Evolutionary conservation across 2,113 vertebrate species (phyloP).

Genomic region (Hydropotes inermis): DNA sequence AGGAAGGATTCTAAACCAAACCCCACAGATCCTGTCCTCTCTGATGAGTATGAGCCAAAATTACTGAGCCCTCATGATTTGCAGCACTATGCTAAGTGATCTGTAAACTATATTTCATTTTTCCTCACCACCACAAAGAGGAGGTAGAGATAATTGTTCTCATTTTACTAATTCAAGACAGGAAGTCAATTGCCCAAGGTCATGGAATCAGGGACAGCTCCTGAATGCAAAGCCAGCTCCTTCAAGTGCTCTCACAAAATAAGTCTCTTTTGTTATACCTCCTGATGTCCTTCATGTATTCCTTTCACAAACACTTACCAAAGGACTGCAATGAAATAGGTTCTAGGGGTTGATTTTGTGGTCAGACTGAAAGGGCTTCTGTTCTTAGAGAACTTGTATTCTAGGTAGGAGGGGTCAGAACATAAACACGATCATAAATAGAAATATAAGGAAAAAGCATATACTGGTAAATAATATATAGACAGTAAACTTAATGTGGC

Average conservation of each 20-base stretch:
- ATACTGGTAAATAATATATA: background rate
- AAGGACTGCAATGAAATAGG: background rate
- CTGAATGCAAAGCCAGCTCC: background rate
- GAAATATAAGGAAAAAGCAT: background rate
- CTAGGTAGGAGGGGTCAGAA: background rate
- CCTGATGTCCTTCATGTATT: background rate
- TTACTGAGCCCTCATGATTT: background rate
- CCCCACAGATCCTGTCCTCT: background rate
- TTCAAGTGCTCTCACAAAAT: background rate
- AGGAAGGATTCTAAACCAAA: background rate
- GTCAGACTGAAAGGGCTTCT: background rate
- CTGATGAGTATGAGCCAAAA: background rate
- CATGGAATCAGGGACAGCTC: background rate
- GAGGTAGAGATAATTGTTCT: background rate
- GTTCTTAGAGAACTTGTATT: background rate
- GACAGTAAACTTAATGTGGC: background rate
- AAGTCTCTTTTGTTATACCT: background rate
- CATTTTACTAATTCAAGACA: background rate
- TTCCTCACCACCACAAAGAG: background rate
- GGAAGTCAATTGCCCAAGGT: background rate
- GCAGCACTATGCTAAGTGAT: background rate
- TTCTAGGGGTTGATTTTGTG: background rate
- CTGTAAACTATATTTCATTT: background rate
- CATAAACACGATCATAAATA: background rate
- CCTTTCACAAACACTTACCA: background rate